These are phyloP conservation scores for Drosophila anceps DNA, from an alignment of 2,888 invertebrate species.

Conservation along the genomic window DNA sequence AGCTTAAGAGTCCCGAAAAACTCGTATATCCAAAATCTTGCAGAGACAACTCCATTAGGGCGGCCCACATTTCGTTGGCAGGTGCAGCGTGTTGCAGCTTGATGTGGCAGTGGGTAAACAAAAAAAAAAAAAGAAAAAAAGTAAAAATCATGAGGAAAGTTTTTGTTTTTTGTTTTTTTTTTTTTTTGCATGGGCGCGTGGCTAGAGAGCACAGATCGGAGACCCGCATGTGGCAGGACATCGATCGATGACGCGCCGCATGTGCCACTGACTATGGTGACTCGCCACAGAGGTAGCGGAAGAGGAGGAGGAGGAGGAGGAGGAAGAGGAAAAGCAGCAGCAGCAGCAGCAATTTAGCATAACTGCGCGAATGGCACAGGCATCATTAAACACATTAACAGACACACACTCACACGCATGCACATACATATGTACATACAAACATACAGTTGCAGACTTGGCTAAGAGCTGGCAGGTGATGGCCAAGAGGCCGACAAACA, in stretches of 20 bases:
- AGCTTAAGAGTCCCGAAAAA: slow-evolving; percentile 17
- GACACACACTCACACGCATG: slow-evolving; percentile 38
- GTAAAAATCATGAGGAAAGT: slow-evolving; percentile 71
- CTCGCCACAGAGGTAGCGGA: slow-evolving; percentile 7
- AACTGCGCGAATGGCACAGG: slow-evolving; percentile 74
- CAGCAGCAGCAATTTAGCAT: slow-evolving; percentile 71
- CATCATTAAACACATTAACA: slow-evolving; percentile 80
- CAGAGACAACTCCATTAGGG: slow-evolving; percentile 76
- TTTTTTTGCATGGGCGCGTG: slow-evolving; percentile 49
- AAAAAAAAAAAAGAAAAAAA: slow-evolving; percentile 17
- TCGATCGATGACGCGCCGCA: slow-evolving; percentile 62
- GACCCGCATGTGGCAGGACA: slow-evolving; percentile 58
- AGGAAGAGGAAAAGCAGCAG: too few relatives aligned
- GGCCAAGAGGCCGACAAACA: slow-evolving; percentile 67
- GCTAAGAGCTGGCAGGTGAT: slow-evolving; percentile 69
- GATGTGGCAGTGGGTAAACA: slow-evolving; percentile 24
- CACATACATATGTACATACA: too few relatives aligned
- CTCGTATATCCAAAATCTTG: slow-evolving; percentile 41
- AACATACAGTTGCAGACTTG: slow-evolving; percentile 17
- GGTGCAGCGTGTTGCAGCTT: slow-evolving; percentile 54
- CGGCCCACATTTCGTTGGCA: slow-evolving; percentile 71
- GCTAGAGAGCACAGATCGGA: slow-evolving; percentile 41
- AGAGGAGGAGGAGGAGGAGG: background rate
- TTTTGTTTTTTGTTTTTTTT: slow-evolving; percentile 10
- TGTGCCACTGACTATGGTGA: slow-evolving; percentile 41